A percentile compares a stretch with the other conserved stretches of the same genome.
These are phyloP conservation scores for Hepsetus odoe DNA, from an alignment of 2,113 vertebrate genomes.

Conservation along the genomic window DNA sequence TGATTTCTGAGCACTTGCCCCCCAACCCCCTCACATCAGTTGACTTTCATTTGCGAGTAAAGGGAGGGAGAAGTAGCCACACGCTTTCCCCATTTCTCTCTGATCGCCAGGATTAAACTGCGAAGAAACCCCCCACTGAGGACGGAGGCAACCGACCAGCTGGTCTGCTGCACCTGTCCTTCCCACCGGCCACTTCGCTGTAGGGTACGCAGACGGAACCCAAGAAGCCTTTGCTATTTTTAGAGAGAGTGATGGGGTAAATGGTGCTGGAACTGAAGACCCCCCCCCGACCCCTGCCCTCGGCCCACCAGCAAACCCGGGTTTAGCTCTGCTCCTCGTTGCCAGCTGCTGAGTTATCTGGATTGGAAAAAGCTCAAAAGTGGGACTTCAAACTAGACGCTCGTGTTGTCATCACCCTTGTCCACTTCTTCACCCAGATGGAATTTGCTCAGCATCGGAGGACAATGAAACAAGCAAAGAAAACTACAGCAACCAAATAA, in stretches of 20 bases:
- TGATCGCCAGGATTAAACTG: conserved; percentile 59
- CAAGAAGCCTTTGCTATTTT: conserved; percentile 71
- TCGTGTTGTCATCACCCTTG: conserved; percentile 4
- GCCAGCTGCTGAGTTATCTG: conserved; percentile 58
- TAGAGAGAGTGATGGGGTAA: conserved; percentile 81
- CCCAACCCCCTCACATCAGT: conserved; percentile 47
- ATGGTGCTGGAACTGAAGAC: conserved; percentile 75
- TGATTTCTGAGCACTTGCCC: conserved; percentile 45
- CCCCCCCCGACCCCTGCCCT: conserved; percentile 67
- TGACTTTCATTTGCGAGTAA: conserved; percentile 42
- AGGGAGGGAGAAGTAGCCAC: conserved; percentile 44
- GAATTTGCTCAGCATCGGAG: conserved; percentile 56
- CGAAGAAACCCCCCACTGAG: conserved; percentile 22
- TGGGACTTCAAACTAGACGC: conserved; percentile 46
- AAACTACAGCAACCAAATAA: conserved; percentile 77
- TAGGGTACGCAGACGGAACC: conserved; percentile 52
- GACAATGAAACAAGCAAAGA: conserved; percentile 71
- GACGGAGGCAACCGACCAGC: conserved; percentile 25
- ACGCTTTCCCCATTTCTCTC: not conserved
- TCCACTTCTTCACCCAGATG: conserved; percentile 40
- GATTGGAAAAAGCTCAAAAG: conserved; percentile 50
- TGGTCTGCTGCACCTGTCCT: conserved; percentile 41
- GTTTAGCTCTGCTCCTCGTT: conserved; percentile 59
- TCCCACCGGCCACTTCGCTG: conserved; percentile 49
- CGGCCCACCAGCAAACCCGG: conserved; percentile 63